Percentiles rank a stretch among this genome's conserved stretches.
phyloP scores from a whole-genome alignment of 2,888 invertebrate species.

The Halictus quadricinctus region DNA sequence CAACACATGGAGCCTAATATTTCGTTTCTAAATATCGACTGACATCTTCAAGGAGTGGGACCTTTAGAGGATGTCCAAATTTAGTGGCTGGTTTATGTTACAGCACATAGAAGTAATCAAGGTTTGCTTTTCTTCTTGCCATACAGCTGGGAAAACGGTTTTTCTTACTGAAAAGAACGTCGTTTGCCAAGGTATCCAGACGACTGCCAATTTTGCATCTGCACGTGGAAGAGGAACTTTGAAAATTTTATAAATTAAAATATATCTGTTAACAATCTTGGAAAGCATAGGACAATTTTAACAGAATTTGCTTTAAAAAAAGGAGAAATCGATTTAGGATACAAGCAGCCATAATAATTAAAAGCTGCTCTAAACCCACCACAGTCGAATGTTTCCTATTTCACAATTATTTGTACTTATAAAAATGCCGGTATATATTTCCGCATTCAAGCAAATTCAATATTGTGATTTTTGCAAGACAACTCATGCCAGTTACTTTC shows the following conservation, averaged over 20 bases:
- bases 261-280: no score
- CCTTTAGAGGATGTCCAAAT: slow-evolving; percentile 51
- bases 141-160: slow-evolving; percentile 51
- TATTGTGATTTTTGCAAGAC: no score
- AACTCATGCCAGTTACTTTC: no score
- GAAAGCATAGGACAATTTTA: background rate
- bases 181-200: background rate
- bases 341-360: background rate
- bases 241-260: background rate
- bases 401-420: background rate
- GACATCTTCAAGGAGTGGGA: slow-evolving; percentile 28
- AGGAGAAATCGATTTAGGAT: background rate
- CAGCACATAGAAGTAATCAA: slow-evolving; percentile 30
- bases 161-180: background rate
- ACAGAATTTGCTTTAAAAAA: background rate
- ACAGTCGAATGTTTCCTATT: background rate
- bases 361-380: background rate
- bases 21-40: slow-evolving; percentile 33
- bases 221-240: background rate
- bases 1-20: slow-evolving; percentile 7
- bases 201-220: background rate
- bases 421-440: background rate
- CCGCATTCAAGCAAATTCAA: no score
- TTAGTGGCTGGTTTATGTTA: slow-evolving; percentile 51
- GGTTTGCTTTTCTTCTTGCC: slow-evolving; percentile 41